phyloP scores from a whole-genome alignment of 2,113 vertebrate species.

The Clarias gariepinus region DNA sequence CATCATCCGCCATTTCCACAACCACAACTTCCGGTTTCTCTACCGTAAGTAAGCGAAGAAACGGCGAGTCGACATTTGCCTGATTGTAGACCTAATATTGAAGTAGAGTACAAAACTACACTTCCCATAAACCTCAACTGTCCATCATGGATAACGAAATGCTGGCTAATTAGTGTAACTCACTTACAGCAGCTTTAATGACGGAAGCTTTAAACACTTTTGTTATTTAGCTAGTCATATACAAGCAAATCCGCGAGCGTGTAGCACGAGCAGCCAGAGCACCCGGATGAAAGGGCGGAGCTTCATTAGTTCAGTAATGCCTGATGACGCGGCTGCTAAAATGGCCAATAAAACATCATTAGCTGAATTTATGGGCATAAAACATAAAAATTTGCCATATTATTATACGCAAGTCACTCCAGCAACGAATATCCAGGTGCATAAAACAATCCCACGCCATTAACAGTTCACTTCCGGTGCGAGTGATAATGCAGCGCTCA shows the following conservation, averaged over 20 bases:
- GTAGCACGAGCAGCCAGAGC: neutral
- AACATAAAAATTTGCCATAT: neutral
- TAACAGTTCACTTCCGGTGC: neutral
- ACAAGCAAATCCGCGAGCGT: neutral
- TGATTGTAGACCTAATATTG: neutral
- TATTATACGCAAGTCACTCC: neutral
- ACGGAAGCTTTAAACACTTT: neutral
- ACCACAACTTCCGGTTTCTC: constrained; percentile 14
- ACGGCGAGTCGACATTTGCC: neutral
- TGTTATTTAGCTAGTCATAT: neutral
- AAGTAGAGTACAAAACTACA: neutral
- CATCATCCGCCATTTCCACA: neutral
- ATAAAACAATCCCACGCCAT: neutral
- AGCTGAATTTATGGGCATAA: no score
- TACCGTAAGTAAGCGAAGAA: constrained; percentile 13
- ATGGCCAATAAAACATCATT: neutral
- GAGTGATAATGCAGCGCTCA: neutral
- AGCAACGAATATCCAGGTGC: neutral
- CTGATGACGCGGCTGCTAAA: no score
- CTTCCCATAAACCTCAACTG: neutral
- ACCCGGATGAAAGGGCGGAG: neutral
- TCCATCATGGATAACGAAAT: neutral
- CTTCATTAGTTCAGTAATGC: neutral
- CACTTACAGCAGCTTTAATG: no score
- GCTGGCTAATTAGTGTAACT: neutral